A percentile compares a stretch with the other conserved stretches of the same genome.
Evolutionary conservation across 1,140 invertebrate genomes (phyloP).

Genomic region (Gryon sp.): DNA sequence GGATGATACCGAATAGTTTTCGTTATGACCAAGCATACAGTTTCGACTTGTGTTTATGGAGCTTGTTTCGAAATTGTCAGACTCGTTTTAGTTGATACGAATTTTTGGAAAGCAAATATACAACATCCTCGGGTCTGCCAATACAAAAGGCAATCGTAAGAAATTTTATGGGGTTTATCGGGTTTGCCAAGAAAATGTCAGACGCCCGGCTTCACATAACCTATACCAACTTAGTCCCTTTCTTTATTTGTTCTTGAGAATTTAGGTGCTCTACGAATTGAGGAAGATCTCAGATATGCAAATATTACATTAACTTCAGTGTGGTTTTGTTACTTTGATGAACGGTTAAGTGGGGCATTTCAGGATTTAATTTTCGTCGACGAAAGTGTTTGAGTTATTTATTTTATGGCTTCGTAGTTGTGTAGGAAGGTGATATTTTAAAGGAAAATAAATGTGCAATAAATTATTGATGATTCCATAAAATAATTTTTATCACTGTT

Average conservation of each 20-base stretch:
- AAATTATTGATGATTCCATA: conserved; percentile 44
- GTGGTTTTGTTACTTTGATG: conserved; percentile 37
- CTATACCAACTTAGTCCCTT: conserved; percentile 44
- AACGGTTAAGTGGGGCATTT: conserved; percentile 41
- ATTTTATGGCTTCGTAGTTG: conserved; percentile 2
- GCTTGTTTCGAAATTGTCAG: conserved; percentile 38
- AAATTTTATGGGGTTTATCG: conserved; percentile 59
- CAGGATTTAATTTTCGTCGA: conserved; percentile 41
- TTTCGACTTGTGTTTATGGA: conserved; percentile 23
- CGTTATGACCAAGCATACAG: neutral
- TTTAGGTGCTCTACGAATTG: conserved; percentile 42
- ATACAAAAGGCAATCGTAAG: conserved; percentile 50
- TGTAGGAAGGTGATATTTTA: conserved; percentile 12
- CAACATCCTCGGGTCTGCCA: conserved; percentile 34
- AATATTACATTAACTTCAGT: conserved; percentile 53
- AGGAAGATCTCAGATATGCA: conserved; percentile 46
- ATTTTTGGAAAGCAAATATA: conserved; percentile 46
- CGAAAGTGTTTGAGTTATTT: conserved; percentile 50
- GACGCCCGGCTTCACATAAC: conserved; percentile 47
- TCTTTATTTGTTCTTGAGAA: conserved; percentile 52
- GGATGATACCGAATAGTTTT: neutral
- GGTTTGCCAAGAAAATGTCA: conserved; percentile 57
- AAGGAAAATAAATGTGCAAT: neutral
- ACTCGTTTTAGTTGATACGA: conserved; percentile 32
- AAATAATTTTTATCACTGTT: conserved; percentile 18